phyloP scores from a whole-genome alignment of 2,797 vertebrate genomes.

The Steatocranus sp. region DNA sequence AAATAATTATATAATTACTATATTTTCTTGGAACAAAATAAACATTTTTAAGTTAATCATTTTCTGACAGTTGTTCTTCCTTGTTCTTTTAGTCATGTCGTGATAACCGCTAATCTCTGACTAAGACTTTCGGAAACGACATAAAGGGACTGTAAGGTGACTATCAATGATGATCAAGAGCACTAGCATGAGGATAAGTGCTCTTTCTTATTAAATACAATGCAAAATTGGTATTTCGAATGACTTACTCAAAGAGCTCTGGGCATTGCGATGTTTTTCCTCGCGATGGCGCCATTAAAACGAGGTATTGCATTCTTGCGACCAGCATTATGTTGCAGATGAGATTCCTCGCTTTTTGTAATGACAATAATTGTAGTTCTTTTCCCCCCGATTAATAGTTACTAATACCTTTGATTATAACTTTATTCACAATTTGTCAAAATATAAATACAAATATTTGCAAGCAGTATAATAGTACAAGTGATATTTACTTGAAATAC shows the following conservation, averaged over 20 bases:
- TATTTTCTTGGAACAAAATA: background rate
- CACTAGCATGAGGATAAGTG: background rate
- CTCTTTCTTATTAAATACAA: background rate
- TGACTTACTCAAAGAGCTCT: background rate
- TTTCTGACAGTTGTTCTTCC: background rate
- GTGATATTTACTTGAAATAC: background rate
- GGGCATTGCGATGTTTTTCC: background rate
- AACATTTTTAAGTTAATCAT: background rate
- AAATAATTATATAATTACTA: background rate
- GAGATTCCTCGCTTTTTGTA: background rate
- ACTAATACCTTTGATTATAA: background rate
- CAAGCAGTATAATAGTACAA: background rate
- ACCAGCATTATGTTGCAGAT: background rate
- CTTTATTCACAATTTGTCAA: background rate
- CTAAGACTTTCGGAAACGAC: background rate
- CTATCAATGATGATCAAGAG: background rate
- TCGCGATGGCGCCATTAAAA: constrained; percentile 22
- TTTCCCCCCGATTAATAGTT: accelerated
- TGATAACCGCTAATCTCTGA: background rate
- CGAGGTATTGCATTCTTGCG: background rate
- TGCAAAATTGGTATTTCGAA: background rate
- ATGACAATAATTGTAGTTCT: background rate
- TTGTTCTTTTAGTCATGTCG: background rate
- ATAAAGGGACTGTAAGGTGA: background rate
- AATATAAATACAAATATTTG: background rate